Evolutionary conservation across 2,888 invertebrate species (phyloP), one percentile per base, ranked within the genome.

Genomic region (Hypena proboscidalis): DNA sequence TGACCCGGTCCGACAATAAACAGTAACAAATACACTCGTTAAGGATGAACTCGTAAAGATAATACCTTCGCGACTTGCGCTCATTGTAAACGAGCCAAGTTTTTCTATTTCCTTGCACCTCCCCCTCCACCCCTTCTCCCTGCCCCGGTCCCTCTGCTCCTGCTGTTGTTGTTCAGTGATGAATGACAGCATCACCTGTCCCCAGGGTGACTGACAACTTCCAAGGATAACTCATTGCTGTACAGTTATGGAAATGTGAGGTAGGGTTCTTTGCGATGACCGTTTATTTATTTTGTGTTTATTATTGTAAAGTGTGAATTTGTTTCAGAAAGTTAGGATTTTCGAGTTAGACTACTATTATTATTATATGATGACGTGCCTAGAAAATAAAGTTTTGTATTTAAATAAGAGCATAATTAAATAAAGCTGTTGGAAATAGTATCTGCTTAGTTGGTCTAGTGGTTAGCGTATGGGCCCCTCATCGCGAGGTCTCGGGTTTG

Each of bases 51-150:
- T 63, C 68, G 67, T 72, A 70, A 69, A 70, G 68, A 68, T 64
- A 69, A 71, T 70, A 63, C 69, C 52, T 58, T 40, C 43, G 67
- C 69, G 67, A 57, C 54, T 45, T 60, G 45, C 51, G 58, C 64
- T 71, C 70, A 70, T 71, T 76, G 74, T 70, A 74, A 78, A 80
- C 70, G 78, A 77, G 67, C 70, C 58, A 80, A 80, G 74, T 80
- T 80, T 78, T 80, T 80, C 78, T 79, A 80, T 80, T 80, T 78
- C 74, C 78, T 72, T 26, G 48, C 54, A 49, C 37, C 34, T 11
- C 17, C 30, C 38, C 3, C 29, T 13, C 25, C 30, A 6, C 30
- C 20, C 17, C 21, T 1, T 3, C 8, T 14, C 20, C 6, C 9
- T n/a, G 14, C 14, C 10, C 14, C 14, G 21, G 11, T n/a, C 7